phyloP scores from a whole-genome alignment of 2,888 invertebrate species.

The Melanostoma scalare region DNA sequence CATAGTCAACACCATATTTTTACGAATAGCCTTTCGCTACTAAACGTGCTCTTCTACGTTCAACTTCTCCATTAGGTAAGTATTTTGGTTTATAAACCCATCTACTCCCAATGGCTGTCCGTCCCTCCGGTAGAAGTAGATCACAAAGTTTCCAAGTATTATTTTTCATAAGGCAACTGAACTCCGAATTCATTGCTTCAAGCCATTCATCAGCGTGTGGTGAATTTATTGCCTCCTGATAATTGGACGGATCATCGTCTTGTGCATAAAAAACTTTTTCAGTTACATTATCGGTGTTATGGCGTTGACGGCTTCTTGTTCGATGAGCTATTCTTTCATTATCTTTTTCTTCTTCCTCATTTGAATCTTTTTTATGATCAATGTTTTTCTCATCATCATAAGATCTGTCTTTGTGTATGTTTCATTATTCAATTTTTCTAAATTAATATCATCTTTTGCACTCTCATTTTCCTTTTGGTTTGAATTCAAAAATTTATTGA shows the following conservation, averaged over 20 bases:
- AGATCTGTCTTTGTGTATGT: too few species aligned
- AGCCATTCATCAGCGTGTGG: too few species aligned
- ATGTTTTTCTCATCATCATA: too few species aligned
- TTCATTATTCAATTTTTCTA: too few species aligned
- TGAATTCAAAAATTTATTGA: too few species aligned
- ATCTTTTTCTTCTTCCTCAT: neutral
- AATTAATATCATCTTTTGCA: too few species aligned
- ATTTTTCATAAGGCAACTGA: conserved; percentile 37
- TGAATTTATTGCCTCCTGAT: neutral
- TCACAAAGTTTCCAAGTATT: conserved; percentile 63
- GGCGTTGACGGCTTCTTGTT: conserved; percentile 1
- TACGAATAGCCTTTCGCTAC: conserved; percentile 34
- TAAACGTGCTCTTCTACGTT: conserved; percentile 28
- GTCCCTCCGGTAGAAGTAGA: conserved; percentile 37
- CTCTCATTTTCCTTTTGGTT: too few species aligned
- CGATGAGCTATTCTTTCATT: too few species aligned
- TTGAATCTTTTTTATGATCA: neutral
- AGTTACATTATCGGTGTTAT: neutral
- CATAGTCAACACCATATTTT: conserved; percentile 27
- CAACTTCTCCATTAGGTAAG: neutral
- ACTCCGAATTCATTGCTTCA: too few species aligned
- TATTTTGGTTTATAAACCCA: too few species aligned
- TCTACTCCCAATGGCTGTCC: neutral
- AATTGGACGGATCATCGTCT: conserved; percentile 2
- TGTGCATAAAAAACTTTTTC: conserved; percentile 13